Percentiles rank a stretch among this genome's conserved stretches.
phyloP scores from a whole-genome alignment of 1,140 invertebrate species.

The Neocloeon triangulifer region DNA sequence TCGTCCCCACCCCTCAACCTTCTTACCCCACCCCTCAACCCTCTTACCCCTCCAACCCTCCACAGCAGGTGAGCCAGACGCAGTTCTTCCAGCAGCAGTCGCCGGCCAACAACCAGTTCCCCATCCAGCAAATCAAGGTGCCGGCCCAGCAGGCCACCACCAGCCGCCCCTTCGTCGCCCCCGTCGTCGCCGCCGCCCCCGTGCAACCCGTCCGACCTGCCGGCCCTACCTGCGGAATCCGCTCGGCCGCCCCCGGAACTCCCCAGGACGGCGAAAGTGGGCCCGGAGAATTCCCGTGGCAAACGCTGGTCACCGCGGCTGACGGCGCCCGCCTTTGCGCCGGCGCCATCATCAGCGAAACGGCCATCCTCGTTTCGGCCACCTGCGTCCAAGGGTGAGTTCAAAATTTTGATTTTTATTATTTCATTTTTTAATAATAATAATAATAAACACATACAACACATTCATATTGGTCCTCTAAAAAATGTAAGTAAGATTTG shows the following conservation, averaged over 20 bases:
- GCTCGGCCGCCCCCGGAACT: conserved; percentile 1
- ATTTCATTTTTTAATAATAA: conserved; percentile 1
- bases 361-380: conserved; percentile 51
- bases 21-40: no score
- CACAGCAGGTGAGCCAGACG: no score
- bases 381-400: conserved; percentile 61
- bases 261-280: conserved; percentile 26
- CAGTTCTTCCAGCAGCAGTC: conserved; percentile 3
- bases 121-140: no score
- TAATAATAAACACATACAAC: no score
- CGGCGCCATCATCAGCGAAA: conserved; percentile 43
- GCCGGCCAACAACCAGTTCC: conserved; percentile 6
- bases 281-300: conserved; percentile 67
- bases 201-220: neutral
- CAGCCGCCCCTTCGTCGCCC: no score
- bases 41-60: no score
- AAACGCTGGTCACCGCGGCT: conserved; percentile 42
- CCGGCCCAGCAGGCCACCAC: conserved; percentile 5
- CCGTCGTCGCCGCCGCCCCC: neutral
- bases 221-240: conserved; percentile 8
- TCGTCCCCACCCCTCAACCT: no score
- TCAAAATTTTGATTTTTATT: conserved; percentile 2
- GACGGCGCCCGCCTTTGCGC: conserved; percentile 39
- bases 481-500: no score
- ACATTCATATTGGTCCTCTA: no score